Evolutionary conservation across 2,113 vertebrate species (phyloP).

Genomic region (Glareola pratincola): DNA sequence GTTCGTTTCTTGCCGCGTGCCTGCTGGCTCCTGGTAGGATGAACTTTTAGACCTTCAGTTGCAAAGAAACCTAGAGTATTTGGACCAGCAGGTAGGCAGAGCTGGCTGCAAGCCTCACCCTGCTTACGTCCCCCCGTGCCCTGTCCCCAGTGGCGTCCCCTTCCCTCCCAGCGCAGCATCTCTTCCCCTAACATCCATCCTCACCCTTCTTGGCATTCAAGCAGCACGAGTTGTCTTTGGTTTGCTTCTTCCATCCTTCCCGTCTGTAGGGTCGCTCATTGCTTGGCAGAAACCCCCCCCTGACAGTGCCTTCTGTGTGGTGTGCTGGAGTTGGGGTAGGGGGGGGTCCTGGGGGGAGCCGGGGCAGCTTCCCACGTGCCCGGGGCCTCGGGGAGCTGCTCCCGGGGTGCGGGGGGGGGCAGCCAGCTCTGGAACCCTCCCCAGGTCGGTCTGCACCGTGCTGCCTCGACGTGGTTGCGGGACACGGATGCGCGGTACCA

Average conservation of each 20-base stretch:
- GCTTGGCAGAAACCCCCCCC: neutral
- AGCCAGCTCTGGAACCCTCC: neutral
- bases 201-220: constrained; percentile 43
- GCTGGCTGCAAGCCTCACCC: constrained; percentile 64
- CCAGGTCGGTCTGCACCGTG: neutral
- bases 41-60: constrained; percentile 98
- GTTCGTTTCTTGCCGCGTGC: constrained; percentile 74
- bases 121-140: neutral
- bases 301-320: neutral
- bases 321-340: neutral
- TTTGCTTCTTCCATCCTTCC: constrained; percentile 43
- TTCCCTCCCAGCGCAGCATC: neutral
- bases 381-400: accelerated
- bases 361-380: accelerated
- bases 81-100: constrained; percentile 96
- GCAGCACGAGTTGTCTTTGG: constrained; percentile 18
- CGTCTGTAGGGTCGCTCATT: neutral
- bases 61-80: constrained; percentile 97
- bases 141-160: neutral
- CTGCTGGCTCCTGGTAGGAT: constrained; percentile 86
- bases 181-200: constrained; percentile 33
- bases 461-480: accelerated
- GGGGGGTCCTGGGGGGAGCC: accelerated
- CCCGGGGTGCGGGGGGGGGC: neutral
- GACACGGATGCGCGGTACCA: accelerated